Base-by-base conservation (phyloP, 2,113 vertebrate species). In the Myxocyprinus asiaticus region DNA sequence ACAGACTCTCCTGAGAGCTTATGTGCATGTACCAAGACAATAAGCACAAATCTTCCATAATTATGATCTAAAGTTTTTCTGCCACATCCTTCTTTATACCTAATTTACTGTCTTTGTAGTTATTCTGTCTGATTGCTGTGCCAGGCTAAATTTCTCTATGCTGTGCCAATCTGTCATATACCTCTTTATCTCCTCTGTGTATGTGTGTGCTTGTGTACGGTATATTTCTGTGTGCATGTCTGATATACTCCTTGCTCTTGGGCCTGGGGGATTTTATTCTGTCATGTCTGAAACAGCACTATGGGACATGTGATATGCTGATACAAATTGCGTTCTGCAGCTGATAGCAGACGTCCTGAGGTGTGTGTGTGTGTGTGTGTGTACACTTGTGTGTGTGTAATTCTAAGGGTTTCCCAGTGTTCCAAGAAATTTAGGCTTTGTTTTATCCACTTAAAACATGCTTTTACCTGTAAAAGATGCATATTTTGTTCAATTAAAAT, bases 291-390 rank as follows among this genome's bases (percentile, higher is more conserved):
- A 33, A 72, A 59, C 56, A 73, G 9, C 55, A 47, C 55, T 17
- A 45, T 73, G 55, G 70, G 55, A 59, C 58, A 72, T 72, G 44
- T 56, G 51, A 71, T 44, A 56, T 5, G 5, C 68, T 56, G 68
- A 33, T 33, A 33, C 22, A 3, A 33, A 43, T 55, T 61, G 47
- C 17, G 43, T 45, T 59, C 43, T 47, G 70, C 58, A 45, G 55
- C 55, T 61, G 56, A 72, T 33, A 72, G 58, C 43, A 72, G 53
- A 45, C 9, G 12, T 71, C 3, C 22, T 33, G 1, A 33, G 22
- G 51, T 42, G 8, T 55, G 50, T 55, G 67, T 44, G 51, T 70
- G 50, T 33, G 50, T 67, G 50, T 9, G 9, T 51, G 50, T 51
- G 22, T 33, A 33, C 22, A 33, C 22, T 33, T 33, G 22, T 33